phyloP scores from a whole-genome alignment of 2,113 vertebrate genomes.

The Zapus hudsonius region DNA sequence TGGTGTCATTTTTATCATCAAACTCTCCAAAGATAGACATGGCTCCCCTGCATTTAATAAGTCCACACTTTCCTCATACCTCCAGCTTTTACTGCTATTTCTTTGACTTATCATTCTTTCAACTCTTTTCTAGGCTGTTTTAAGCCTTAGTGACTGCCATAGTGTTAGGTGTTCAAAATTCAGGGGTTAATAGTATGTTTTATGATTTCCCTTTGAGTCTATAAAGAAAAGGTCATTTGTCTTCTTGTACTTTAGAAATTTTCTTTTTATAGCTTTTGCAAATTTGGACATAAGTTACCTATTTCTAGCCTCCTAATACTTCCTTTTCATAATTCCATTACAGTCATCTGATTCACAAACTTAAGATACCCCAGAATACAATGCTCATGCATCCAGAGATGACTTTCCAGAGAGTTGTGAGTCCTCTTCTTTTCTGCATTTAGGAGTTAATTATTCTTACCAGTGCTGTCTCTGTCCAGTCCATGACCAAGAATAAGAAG shows the following conservation, averaged over 20 bases:
- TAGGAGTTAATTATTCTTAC: background rate
- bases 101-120: background rate
- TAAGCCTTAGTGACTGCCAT: background rate
- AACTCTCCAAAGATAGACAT: background rate
- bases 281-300: slow-evolving; percentile 23
- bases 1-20: background rate
- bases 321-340: background rate
- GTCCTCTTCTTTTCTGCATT: background rate
- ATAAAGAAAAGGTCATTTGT: slow-evolving; percentile 10
- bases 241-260: background rate
- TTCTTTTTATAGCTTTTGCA: background rate
- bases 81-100: background rate
- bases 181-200: background rate
- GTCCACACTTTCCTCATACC: background rate
- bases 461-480: background rate
- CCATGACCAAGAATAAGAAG: background rate
- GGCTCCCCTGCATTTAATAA: background rate
- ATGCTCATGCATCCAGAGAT: background rate
- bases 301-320: background rate
- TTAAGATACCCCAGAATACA: background rate
- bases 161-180: slow-evolving; percentile 23
- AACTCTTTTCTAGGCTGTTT: too few relatives aligned
- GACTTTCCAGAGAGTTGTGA: background rate
- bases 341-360: background rate
- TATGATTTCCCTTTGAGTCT: slow-evolving; percentile 27